A percentile compares a stretch with the other conserved stretches of the same genome.
Conservation (phyloP, 2,888 invertebrate species). For the Sycophila texana region DNA sequence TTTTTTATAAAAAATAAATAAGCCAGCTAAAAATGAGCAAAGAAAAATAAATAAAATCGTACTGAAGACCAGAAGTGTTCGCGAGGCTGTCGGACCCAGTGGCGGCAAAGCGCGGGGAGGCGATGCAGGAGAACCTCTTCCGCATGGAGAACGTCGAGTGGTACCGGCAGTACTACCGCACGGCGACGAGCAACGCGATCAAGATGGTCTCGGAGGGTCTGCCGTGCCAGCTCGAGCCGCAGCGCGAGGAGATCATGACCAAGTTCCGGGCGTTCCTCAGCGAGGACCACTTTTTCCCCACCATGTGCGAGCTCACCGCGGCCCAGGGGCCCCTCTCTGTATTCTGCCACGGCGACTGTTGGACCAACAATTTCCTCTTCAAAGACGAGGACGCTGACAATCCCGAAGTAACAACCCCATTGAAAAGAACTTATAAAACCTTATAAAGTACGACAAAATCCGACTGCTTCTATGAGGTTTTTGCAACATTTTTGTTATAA, state of each 20-base stretch:
- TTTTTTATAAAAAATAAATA: not conserved
- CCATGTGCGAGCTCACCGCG: conserved; percentile 82
- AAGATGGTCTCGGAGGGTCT: conserved; percentile 78
- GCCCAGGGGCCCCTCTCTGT: conserved; percentile 82
- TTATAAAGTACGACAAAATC: no score
- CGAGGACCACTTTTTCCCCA: conserved; percentile 81
- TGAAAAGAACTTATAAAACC: no score
- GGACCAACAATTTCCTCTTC: conserved; percentile 86
- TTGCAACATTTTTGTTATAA: no score
- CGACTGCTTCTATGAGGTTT: no score
- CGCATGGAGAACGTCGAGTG: conserved; percentile 82
- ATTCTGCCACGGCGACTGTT: conserved; percentile 86
- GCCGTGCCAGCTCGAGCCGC: conserved; percentile 70
- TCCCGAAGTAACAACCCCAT: no score
- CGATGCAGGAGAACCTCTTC: conserved; percentile 79
- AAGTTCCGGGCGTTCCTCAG: conserved; percentile 81
- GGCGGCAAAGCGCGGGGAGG: conserved; percentile 59
- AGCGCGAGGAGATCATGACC: conserved; percentile 78
- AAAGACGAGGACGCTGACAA: conserved; percentile 74
- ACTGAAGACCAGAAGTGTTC: conserved; percentile 70
- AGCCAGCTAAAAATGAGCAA: no score
- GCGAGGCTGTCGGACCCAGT: conserved; percentile 63
- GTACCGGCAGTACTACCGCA: conserved; percentile 83
- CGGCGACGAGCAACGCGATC: conserved; percentile 81
- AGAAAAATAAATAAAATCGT: no score